Evolutionary conservation across 2,113 vertebrate species (phyloP).

Genomic region (Melierax canorus): DNA sequence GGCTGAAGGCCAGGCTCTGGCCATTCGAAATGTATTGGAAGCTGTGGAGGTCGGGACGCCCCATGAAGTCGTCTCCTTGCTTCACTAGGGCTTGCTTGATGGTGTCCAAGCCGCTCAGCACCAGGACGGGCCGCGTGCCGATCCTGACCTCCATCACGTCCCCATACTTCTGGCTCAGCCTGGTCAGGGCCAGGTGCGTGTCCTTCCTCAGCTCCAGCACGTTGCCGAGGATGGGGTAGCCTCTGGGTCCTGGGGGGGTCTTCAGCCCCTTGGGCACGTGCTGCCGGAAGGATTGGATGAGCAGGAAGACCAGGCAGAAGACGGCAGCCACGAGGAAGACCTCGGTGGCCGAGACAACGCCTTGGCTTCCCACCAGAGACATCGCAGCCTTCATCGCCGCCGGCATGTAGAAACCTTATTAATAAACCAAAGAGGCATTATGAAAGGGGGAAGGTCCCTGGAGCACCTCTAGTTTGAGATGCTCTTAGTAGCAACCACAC

Average conservation of each 20-base stretch:
- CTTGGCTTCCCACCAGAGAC: no score
- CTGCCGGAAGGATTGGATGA: conserved; percentile 54
- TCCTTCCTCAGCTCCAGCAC: conserved; percentile 68
- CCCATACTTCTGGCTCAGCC: conserved; percentile 82
- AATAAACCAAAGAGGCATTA: not conserved
- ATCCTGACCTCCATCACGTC: conserved; percentile 84
- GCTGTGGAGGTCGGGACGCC: conserved; percentile 82
- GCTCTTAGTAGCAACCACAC: rapidly evolving
- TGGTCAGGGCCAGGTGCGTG: conserved; percentile 79
- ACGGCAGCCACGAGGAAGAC: no score
- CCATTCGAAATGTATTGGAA: conserved; percentile 46
- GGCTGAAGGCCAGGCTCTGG: conserved; percentile 81
- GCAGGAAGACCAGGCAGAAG: conserved; percentile 63
- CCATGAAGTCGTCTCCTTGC: conserved; percentile 86
- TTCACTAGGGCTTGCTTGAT: conserved; percentile 84
- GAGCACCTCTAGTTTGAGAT: not conserved
- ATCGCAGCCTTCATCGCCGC: not conserved
- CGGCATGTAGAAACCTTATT: not conserved
- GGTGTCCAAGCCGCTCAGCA: conserved; percentile 81
- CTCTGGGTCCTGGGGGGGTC: conserved; percentile 80
- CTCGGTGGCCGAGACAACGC: no score
- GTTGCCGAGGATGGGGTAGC: conserved; percentile 83
- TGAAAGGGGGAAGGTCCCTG: not conserved
- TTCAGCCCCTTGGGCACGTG: conserved; percentile 78
- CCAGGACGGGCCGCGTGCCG: conserved; percentile 83